Evolutionary conservation across 2,797 vertebrate genomes (phyloP).

Genomic region (Eulemur coronatus): DNA sequence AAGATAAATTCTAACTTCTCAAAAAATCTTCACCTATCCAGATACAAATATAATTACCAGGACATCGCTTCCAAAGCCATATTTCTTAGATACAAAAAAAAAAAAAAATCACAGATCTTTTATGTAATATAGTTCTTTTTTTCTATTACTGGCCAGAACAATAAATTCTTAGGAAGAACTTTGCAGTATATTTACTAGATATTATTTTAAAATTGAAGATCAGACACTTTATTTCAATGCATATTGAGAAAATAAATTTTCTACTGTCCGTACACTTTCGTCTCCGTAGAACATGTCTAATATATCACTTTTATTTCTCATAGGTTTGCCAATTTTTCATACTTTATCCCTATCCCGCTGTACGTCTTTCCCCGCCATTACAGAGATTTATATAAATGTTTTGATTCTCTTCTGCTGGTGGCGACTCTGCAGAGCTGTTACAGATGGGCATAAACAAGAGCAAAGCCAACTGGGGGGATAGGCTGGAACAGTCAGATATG

Average conservation of each 20-base stretch:
- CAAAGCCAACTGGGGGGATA: not conserved
- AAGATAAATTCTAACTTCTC: not conserved
- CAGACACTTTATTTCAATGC: not conserved
- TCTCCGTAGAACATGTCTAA: not conserved
- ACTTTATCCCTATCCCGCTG: conserved; percentile 17
- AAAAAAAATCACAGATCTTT: not conserved
- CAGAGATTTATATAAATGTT: conserved; percentile 25
- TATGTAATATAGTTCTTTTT: not conserved
- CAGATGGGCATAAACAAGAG: conserved; percentile 1
- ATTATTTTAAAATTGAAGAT: not conserved
- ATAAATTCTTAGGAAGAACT: not conserved
- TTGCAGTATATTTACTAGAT: not conserved
- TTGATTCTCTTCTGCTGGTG: conserved; percentile 14
- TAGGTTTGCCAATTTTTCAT: conserved; percentile 24
- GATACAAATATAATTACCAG: not conserved
- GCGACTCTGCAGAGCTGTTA: not conserved
- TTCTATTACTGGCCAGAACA: not conserved
- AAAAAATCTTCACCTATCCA: not conserved
- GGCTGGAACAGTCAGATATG: not conserved
- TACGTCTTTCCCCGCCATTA: conserved; percentile 10
- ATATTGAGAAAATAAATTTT: conserved; percentile 43
- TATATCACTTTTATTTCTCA: conserved; percentile 13
- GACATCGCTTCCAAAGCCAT: not conserved
- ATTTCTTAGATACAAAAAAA: not conserved
- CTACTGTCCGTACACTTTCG: not conserved